Conservation (phyloP, 2,113 vertebrate species). For the Atlantisia rogersi region DNA sequence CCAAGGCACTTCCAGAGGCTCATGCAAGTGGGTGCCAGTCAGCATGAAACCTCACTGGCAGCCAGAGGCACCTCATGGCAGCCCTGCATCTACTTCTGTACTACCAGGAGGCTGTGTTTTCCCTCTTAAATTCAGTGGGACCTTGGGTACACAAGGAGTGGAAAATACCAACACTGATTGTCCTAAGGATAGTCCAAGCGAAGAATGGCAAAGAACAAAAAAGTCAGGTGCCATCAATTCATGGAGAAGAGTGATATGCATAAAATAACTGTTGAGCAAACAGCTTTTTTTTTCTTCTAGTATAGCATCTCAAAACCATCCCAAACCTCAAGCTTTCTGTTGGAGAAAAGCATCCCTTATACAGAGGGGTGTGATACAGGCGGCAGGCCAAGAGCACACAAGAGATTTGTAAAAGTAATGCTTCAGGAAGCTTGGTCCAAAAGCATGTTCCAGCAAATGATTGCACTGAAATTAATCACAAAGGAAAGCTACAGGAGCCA, state of each 20-base stretch:
- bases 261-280: background rate
- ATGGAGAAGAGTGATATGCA: background rate
- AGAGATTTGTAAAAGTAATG: conserved; percentile 59
- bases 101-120: background rate
- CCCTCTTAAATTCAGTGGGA: background rate
- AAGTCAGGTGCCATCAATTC: background rate
- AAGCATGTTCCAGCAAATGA: conserved; percentile 51
- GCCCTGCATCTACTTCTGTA: background rate
- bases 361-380: conserved; percentile 45
- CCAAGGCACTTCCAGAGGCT: background rate
- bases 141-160: background rate
- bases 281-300: background rate
- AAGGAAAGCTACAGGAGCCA: conserved; percentile 52
- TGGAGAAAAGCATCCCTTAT: conserved; percentile 35
- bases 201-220: background rate
- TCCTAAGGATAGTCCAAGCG: background rate
- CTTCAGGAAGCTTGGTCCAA: conserved; percentile 34
- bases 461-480: conserved; percentile 56
- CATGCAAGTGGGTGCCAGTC: background rate
- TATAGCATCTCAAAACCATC: background rate
- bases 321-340: background rate
- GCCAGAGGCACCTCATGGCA: accelerated
- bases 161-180: background rate
- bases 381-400: conserved; percentile 11
- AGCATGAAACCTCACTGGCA: accelerated